Conservation (phyloP, 2,113 vertebrate genomes). For the Poeciliopsis retropinna region DNA sequence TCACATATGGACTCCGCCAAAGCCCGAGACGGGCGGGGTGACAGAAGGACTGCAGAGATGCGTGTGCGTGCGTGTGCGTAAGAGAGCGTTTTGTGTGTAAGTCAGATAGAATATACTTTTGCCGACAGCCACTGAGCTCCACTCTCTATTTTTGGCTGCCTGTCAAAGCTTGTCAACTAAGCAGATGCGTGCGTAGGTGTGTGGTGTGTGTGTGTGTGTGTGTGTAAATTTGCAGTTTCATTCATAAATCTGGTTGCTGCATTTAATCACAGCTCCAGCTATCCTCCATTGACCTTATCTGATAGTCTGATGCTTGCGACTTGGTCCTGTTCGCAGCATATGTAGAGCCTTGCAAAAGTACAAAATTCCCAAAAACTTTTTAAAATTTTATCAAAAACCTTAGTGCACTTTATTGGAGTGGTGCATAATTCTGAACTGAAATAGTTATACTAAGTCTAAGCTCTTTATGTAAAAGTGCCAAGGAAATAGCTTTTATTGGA, state of each 20-base stretch:
- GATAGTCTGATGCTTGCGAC: slow-evolving; percentile 20
- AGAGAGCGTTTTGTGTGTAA: not conserved
- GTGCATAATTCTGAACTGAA: too few species aligned
- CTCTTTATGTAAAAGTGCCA: too few species aligned
- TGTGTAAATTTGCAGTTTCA: slow-evolving; percentile 36
- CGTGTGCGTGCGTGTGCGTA: not conserved
- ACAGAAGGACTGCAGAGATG: slow-evolving; percentile 56
- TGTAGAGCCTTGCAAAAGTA: too few species aligned
- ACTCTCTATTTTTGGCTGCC: slow-evolving; percentile 64
- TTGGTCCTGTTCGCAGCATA: slow-evolving; percentile 10
- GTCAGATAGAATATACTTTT: slow-evolving; percentile 14
- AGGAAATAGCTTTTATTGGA: too few species aligned
- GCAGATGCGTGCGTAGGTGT: slow-evolving; percentile 35
- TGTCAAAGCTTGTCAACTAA: slow-evolving; percentile 50
- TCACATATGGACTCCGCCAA: slow-evolving; percentile 71
- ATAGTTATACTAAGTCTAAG: too few species aligned
- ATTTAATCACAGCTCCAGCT: slow-evolving; percentile 24
- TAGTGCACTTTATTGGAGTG: too few species aligned
- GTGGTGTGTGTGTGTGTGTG: slow-evolving; percentile 16
- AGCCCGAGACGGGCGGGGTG: slow-evolving; percentile 56
- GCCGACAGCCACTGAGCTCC: slow-evolving; percentile 29
- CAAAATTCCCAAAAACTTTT: too few species aligned
- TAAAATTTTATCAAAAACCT: not conserved
- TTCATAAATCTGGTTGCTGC: slow-evolving; percentile 64
- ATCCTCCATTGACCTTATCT: slow-evolving; percentile 27